phyloP scores from a whole-genome alignment of 2,797 vertebrate species.

The Typhlichthys subterraneus region DNA sequence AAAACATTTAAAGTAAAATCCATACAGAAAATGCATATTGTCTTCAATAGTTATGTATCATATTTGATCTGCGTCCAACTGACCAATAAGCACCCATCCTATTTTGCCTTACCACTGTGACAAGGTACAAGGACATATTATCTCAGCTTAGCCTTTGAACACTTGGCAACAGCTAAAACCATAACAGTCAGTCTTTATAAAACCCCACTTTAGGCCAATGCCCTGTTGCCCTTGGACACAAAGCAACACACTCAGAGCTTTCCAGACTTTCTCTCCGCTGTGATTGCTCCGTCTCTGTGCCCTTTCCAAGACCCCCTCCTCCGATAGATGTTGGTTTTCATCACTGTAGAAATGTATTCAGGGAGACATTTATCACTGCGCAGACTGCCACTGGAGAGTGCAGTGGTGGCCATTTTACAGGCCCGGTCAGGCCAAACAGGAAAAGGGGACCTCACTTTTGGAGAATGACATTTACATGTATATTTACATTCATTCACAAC shows the following conservation, averaged over 20 bases:
- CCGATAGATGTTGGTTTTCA: slow-evolving; percentile 53
- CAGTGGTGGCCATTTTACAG: slow-evolving; percentile 54
- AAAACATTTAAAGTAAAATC: no score
- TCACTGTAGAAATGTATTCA: slow-evolving; percentile 63
- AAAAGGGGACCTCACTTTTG: slow-evolving; percentile 46
- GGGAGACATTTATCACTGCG: slow-evolving; percentile 64
- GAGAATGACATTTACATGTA: slow-evolving; percentile 73
- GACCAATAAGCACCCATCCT: slow-evolving; percentile 46
- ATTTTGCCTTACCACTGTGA: slow-evolving; percentile 52
- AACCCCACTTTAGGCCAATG: slow-evolving; percentile 50
- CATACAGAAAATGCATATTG: no score
- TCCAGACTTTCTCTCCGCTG: slow-evolving; percentile 42
- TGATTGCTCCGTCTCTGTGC: slow-evolving; percentile 27
- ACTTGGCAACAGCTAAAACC: slow-evolving; percentile 61
- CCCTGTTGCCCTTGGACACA: slow-evolving; percentile 62
- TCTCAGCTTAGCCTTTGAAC: slow-evolving; percentile 62
- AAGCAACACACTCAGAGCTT: slow-evolving; percentile 47
- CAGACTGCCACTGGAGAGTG: slow-evolving; percentile 47
- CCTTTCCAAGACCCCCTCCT: slow-evolving; percentile 44
- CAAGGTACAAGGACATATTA: slow-evolving; percentile 61
- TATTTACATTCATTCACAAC: slow-evolving; percentile 76
- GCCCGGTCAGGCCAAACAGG: slow-evolving; percentile 58
- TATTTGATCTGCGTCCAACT: slow-evolving; percentile 54
- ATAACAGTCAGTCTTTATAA: slow-evolving; percentile 58
- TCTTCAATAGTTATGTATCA: slow-evolving; percentile 26